Evolutionary conservation across 35 echinoderm and acorn worm species (phyloP), one percentile per base, ranked within the genome.

Genomic region (Diadema setosum): DNA sequence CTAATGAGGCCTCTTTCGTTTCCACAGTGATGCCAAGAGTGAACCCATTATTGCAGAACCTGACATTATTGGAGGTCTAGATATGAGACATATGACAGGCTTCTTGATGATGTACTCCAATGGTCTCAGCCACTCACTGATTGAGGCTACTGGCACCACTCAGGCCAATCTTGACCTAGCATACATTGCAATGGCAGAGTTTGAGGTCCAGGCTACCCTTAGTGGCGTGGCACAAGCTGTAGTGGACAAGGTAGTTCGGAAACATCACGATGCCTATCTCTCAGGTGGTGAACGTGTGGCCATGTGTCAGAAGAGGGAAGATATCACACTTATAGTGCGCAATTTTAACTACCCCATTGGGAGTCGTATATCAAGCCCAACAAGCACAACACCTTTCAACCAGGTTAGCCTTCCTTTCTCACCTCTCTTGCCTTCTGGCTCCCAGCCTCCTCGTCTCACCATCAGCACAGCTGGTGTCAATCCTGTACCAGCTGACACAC

Each of bases 1-100:
- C n/a, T n/a, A n/a, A n/a, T n/a, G n/a, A n/a, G n/a, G n/a, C n/a
- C n/a, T n/a, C n/a, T n/a, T n/a, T n/a, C n/a, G n/a, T n/a, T n/a
- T n/a, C n/a, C n/a, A 33, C 76, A 99, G 96, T 82, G 33, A 41
- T 76, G 96, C 96, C 40, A 16, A 20, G 18, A 91, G 82, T 44
- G 96, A 99, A 82, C 96, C 96, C 29, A 90, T 99, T 17, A 94
- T 95, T 41, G 93, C 96, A 26, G 96, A 99, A 25, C 96, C 96
- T 36, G 92, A 99, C 16, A 86, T 99, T 18, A 92, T 95, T 30
- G 96, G 96, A 24, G 96, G 96, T 6, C 41, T 99, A 6, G 69
- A 36, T 5, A 56, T 90, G n/a, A 80, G 58, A 35, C 61, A 65
- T 26, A 58, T 81, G 57, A 84, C 42, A 39, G 92, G 93, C 16